Evolutionary conservation across 2,888 invertebrate species (phyloP), one percentile per base, ranked within the genome.

Genomic region (Ditylenchus weischeri): DNA sequence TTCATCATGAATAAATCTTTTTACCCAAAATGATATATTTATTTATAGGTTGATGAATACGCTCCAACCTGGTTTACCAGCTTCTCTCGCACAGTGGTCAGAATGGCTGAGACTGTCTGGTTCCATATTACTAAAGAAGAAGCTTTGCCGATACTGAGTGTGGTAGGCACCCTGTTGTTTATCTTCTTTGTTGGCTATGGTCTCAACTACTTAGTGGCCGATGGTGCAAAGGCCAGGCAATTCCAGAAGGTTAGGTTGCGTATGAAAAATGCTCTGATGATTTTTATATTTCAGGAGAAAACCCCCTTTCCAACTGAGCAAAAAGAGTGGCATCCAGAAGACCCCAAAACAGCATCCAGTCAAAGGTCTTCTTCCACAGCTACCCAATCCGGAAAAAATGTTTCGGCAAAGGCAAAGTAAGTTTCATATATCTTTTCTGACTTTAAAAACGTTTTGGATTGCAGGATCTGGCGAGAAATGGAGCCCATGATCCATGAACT

Each of bases 401-500:
- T 6, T 54, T 54, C 57, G 57, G 29, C 13, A 54, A 54, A 29
- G 57, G 8, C 23, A 18, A 54, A 54, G 29, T 29, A 54, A 54
- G 2, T 54, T 54, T 54, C 57, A 29, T 6, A 10, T 54, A 5
- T 54, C 18, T 18, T 62, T 48, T 4, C 6, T 48, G n/a, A 13
- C 21, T 21, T 11, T 21, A 8, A 62, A 35, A 10, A 59, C 19
- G 11, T 2, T 5, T 11, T 21, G 5, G 1, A n/a, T 23, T 29
- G 47, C n/a, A 54, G 74, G 5, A 47, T 64, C 11, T 76, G 73
- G 69, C 62, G 85, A 92, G 72, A 73, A 19, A 82, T 82, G 80
- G 70, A 69, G 47, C 76, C 78, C 11, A 87, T 89, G 72, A 86
- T 98, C 63, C 93, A 95, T 83, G 95, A 96, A 84, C 86, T 98